Evolutionary conservation across 2,888 invertebrate species (phyloP).

Genomic region (Pachycephus smyrnensis): DNA sequence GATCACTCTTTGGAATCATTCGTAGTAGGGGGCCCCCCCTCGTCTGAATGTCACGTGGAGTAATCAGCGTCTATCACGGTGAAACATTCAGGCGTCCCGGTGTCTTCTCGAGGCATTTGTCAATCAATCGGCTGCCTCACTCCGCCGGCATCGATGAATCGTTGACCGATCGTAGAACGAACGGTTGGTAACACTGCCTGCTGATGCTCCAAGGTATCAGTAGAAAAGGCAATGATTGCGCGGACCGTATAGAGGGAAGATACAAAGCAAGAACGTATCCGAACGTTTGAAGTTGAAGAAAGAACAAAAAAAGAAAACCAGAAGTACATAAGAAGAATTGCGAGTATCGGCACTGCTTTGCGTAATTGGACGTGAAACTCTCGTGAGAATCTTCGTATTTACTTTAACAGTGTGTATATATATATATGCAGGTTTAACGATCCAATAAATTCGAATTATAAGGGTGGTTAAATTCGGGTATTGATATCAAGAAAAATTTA

Average conservation of each 20-base stretch:
- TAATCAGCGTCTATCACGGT: conserved; percentile 40
- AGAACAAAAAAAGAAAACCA: neutral
- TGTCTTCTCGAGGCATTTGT: conserved; percentile 32
- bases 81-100: conserved; percentile 26
- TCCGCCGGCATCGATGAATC: conserved; percentile 1
- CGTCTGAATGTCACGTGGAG: conserved; percentile 21
- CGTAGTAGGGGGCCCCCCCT: too few relatives aligned
- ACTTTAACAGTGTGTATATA: too few relatives aligned
- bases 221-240: neutral
- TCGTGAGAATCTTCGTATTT: conserved; percentile 1
- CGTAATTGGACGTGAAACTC: conserved; percentile 7
- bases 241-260: neutral
- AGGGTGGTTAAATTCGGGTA: rapidly evolving
- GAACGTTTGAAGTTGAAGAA: neutral
- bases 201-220: too few relatives aligned
- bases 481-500: too few relatives aligned
- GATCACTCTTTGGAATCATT: too few relatives aligned
- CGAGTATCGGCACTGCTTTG: conserved; percentile 7
- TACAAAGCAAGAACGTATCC: neutral
- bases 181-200: neutral
- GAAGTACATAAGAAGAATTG: neutral
- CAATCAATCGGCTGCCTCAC: conserved; percentile 27
- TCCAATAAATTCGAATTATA: too few relatives aligned
- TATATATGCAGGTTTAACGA: too few relatives aligned
- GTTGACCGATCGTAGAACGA: conserved; percentile 5